phyloP scores from a whole-genome alignment of 2,888 invertebrate species.

The Limenitis camilla region DNA sequence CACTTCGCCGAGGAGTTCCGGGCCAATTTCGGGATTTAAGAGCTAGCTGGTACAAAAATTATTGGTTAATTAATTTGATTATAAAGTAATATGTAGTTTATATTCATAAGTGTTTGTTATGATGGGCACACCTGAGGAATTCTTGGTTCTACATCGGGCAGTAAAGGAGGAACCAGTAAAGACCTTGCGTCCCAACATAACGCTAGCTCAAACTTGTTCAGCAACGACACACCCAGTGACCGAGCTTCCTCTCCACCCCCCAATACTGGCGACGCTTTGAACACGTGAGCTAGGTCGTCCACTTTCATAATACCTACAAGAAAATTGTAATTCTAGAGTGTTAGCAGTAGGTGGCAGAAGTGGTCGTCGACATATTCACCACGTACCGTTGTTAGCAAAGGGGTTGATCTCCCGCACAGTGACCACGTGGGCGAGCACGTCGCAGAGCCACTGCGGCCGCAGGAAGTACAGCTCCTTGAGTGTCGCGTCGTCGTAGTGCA shows the following conservation, averaged over 20 bases:
- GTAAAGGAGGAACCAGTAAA: slow-evolving; percentile 91
- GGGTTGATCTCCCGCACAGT: slow-evolving; percentile 98
- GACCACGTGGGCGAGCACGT: slow-evolving; percentile 96
- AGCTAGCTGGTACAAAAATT: too few species aligned
- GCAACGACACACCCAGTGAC: slow-evolving; percentile 90
- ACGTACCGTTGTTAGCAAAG: slow-evolving; percentile 86
- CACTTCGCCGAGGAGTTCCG: slow-evolving; percentile 35
- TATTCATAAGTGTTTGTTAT: background rate
- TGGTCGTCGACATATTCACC: too few species aligned
- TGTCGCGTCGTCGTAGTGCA: slow-evolving; percentile 96
- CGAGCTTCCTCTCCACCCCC: slow-evolving; percentile 74
- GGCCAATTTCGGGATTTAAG: slow-evolving; percentile 28
- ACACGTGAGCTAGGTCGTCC: slow-evolving; percentile 92
- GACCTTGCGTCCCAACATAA: slow-evolving; percentile 95
- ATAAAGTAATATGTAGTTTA: too few species aligned
- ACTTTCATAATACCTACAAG: slow-evolving; percentile 88
- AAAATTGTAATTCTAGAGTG: background rate
- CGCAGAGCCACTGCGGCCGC: slow-evolving; percentile 99
- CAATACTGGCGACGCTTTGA: slow-evolving; percentile 89
- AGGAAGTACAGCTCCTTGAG: slow-evolving; percentile 96
- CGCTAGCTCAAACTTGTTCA: slow-evolving; percentile 98
- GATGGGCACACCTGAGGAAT: slow-evolving; percentile 36
- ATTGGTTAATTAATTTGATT: too few species aligned
- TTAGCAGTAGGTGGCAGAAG: background rate
- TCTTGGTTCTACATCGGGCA: slow-evolving; percentile 78